Evolutionary conservation across 2,888 invertebrate species (phyloP).

Genomic region (Noctua comes): DNA sequence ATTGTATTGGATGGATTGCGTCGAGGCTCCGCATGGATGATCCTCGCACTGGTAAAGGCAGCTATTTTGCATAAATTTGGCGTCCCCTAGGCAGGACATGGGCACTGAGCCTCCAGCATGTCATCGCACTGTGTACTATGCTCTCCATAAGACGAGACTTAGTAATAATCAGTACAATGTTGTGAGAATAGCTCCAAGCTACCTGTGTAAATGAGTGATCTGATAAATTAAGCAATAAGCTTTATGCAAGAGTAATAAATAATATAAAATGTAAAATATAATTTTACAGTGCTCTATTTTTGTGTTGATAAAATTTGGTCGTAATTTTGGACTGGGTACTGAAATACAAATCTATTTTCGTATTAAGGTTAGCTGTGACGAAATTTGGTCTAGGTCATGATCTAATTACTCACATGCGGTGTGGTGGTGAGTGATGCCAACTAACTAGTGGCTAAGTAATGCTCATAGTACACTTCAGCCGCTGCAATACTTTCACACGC

Average conservation of each 20-base stretch:
- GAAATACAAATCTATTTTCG: slow-evolving; percentile 67
- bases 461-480: slow-evolving; percentile 24
- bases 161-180: slow-evolving; percentile 52
- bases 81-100: slow-evolving; percentile 26
- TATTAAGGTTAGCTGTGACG: slow-evolving; percentile 61
- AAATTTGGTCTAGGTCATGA: slow-evolving; percentile 60
- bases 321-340: slow-evolving; percentile 60
- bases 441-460: slow-evolving; percentile 29
- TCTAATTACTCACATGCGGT: slow-evolving; percentile 54
- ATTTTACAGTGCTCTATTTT: slow-evolving; percentile 72
- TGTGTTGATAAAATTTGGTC: slow-evolving; percentile 60
- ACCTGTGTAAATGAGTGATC: slow-evolving; percentile 72
- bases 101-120: neutral
- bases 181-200: slow-evolving; percentile 73
- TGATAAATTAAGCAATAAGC: slow-evolving; percentile 75
- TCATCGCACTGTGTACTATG: slow-evolving; percentile 2
- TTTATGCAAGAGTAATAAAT: slow-evolving; percentile 64
- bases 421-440: slow-evolving; percentile 57
- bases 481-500: neutral
- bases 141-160: slow-evolving; percentile 43
- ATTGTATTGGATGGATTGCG: slow-evolving; percentile 79
- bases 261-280: slow-evolving; percentile 70
- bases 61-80: slow-evolving; percentile 83
- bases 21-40: slow-evolving; percentile 71
- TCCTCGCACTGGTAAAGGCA: slow-evolving; percentile 78